Evolutionary conservation across 2,113 vertebrate species (phyloP), one percentile per base, ranked within the genome.

Genomic region (Trematomus loennbergii): DNA sequence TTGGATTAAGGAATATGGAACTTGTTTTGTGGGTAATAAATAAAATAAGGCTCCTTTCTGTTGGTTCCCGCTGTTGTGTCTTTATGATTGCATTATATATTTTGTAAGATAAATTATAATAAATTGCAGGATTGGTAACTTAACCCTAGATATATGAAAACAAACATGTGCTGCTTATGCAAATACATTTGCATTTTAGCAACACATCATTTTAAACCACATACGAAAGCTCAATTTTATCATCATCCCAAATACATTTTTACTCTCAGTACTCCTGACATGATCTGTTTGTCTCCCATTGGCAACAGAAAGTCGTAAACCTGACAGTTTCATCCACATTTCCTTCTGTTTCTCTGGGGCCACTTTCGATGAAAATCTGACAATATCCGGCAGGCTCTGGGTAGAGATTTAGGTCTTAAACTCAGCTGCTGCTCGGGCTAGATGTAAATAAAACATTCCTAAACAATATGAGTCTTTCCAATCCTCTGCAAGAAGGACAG

Each of bases 1-100:
- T 57, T 73, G 72, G 78, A 88, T 85, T 85, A 17, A 74, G 75
- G 80, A 86, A 76, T 81, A 82, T 46, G 60, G 77, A 85, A 20
- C 2, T 53, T 79, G 33, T 63, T 74, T 63, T 57, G 49, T 79
- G 25, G 43, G 33, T 74, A 83, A 29, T 63, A 67, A 79, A 78
- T 61, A 11, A 75, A 82, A 81, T 64, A 62, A 63, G 69, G 79
- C 63, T 74, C n/a, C 10, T 22, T 69, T 18, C 40, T 55, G 6
- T 69, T 58, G 33, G 66, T 10, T 63, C 70, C 70, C 73, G 57
- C 74, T 76, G 78, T 73, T 12, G 5, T 22, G 16, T 66, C 65
- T 78, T 66, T 12, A 0, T 72, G 22, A 66, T 49, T 46, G 49
- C 10, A 0, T 49, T 16, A 68, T 53, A 48, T 36, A 2, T 64